Base-by-base conservation (phyloP, 2,888 invertebrate species). In the Brachyopa scutellaris region DNA sequence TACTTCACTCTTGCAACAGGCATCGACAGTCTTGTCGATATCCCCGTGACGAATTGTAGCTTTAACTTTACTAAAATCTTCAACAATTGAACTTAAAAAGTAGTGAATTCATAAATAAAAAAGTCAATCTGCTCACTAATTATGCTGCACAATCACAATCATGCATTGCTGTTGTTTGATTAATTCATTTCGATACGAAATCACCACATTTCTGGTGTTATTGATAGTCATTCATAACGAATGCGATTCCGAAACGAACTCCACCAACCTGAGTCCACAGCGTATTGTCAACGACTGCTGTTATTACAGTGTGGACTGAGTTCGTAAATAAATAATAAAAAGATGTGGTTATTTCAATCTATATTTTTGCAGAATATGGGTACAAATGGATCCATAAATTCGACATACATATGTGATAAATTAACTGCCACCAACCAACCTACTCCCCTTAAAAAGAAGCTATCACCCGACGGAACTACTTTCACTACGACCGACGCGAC, bases 161-260 rank as follows among this genome's bases (percentile, higher is more conserved):
- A 45, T 31, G 11, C 8, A 42, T 59, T 21, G 31, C 17, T 11
- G 31, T 59, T 59, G 15, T 45, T 45, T 19, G 42, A 31, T 42
- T 45, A 21, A 33, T 17, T n/a, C 23, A 33, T 19, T 29, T 11
- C 6, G 17, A 5, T 29, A 21, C 47, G 33, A 33, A 47, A 47
- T 62, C 62, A 47, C 23, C 47, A 33, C 62, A 62, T 17, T 33
- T 21, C 40, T 21, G 62, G 45, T 11, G n/a, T 61, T 33, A 21
- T 61, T 61, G 21, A 38, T 13, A 61, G 33, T 47, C 33, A 36
- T 47, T 13, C 21, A 26, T 19, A 40, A 7, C 13, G n/a, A n/a
- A n/a, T n/a, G n/a, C n/a, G n/a, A n/a, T n/a, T n/a, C n/a, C n/a
- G n/a, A n/a, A n/a, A 42, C 17, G 11, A 19, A 15, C 5, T 2